Evolutionary conservation across 2,888 invertebrate genomes (phyloP).

Genomic region (Drosophila phalerata): DNA sequence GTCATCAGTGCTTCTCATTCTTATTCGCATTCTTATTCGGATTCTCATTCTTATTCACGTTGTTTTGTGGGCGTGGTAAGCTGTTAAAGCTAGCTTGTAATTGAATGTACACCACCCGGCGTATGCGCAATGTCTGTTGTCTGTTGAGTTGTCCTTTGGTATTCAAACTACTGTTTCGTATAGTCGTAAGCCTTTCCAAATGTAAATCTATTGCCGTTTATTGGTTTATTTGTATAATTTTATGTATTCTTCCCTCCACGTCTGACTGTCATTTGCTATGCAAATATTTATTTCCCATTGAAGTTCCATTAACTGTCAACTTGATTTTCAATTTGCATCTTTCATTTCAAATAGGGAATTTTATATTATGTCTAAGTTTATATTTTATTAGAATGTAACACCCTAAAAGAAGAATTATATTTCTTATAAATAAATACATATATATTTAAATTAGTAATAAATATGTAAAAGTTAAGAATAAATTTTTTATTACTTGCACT

Average conservation of each 20-base stretch:
- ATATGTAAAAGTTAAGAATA: not conserved
- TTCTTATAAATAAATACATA: not conserved
- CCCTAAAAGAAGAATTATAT: not conserved
- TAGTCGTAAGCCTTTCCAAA: slow-evolving; percentile 46
- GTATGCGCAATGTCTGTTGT: slow-evolving; percentile 48
- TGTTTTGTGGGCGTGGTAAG: slow-evolving; percentile 35
- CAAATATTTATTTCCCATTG: slow-evolving; percentile 33
- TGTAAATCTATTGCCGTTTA: slow-evolving; percentile 58
- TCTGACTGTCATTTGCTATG: slow-evolving; percentile 24
- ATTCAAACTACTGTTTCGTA: slow-evolving; percentile 29
- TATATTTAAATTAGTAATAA: too few relatives aligned
- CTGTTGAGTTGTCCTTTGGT: slow-evolving; percentile 7
- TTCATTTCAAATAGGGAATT: not conserved
- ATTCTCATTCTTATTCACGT: not conserved
- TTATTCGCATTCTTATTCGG: not conserved
- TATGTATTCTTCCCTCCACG: slow-evolving; percentile 31
- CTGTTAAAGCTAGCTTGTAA: slow-evolving; percentile 60
- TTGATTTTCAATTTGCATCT: slow-evolving; percentile 11
- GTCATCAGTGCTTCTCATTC: slow-evolving; percentile 10
- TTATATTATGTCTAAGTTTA: not conserved
- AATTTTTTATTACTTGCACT: slow-evolving; percentile 7
- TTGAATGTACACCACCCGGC: slow-evolving; percentile 61
- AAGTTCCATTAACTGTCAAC: slow-evolving; percentile 10
- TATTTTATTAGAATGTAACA: too few relatives aligned
- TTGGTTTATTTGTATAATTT: slow-evolving; percentile 72